Conservation (phyloP, 2,888 invertebrate genomes). For the Meloe dianella region DNA sequence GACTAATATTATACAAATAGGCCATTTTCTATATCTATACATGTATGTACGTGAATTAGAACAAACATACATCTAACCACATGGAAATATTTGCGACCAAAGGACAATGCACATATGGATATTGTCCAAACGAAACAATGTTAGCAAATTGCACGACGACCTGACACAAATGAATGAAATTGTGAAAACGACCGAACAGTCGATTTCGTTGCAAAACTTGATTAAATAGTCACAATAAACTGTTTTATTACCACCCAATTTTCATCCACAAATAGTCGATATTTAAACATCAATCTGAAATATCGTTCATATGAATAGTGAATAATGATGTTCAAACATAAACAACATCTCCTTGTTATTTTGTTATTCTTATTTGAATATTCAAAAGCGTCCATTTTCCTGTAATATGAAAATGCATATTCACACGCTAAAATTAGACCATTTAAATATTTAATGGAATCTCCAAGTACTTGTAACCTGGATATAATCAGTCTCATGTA, state of each 20-base stretch:
- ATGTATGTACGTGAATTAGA: no score
- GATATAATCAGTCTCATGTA: slow-evolving; percentile 18
- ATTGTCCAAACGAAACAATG: not conserved
- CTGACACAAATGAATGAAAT: slow-evolving; percentile 9
- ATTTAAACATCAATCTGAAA: not conserved
- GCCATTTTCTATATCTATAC: not conserved
- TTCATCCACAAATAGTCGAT: not conserved
- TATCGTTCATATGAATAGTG: not conserved
- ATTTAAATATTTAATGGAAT: slow-evolving; percentile 17
- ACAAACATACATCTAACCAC: not conserved
- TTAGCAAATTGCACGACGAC: not conserved
- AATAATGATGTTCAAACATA: not conserved
- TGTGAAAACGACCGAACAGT: slow-evolving; percentile 19
- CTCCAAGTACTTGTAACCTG: not conserved
- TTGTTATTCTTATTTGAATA: slow-evolving; percentile 14
- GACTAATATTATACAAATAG: slow-evolving; percentile 12
- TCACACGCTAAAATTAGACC: slow-evolving; percentile 8
- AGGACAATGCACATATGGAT: not conserved
- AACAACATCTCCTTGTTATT: not conserved
- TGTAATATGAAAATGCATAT: slow-evolving; percentile 2
- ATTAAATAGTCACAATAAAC: slow-evolving; percentile 17
- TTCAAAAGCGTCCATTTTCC: slow-evolving; percentile 18
- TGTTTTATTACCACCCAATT: not conserved
- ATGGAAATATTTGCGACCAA: not conserved
- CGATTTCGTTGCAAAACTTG: slow-evolving; percentile 18